Evolutionary conservation across 1,140 invertebrate species (phyloP), one percentile per base, ranked within the genome.

Genomic region (Carcinoscorpius rotundicauda): DNA sequence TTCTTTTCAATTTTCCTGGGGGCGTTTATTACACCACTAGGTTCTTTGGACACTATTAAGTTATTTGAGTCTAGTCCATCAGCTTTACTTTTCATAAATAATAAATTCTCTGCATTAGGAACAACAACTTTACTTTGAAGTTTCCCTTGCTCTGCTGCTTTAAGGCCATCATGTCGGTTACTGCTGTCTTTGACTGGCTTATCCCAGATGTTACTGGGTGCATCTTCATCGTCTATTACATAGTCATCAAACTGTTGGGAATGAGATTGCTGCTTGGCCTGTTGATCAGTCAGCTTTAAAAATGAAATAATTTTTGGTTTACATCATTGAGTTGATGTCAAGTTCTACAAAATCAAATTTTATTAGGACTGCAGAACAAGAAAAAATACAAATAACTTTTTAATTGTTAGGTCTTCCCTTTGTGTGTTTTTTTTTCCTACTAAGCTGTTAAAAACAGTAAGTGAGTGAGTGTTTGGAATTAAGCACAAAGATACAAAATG

Each of bases 151-250:
- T 68, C 63, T 52, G n/a, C 48, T 49, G 64, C 66, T 63, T 63
- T 65, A 4, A 63, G 61, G 0, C 63, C 61, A n/a, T 63, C 64
- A 60, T 68, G 64, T 49, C 66, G 56, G n/a, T 61, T 65, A 50
- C 66, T 68, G 51, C 66, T 68, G 58, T 68, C 66, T 63, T 68
- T 68, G 48, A 64, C 60, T 3, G 62, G 52, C 52, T 63, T 62
- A 29, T 68, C 66, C 61, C 60, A 65, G 0, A 62, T 72, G 62
- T 72, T 75, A 51, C 66, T 70, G 49, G 70, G 70, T 63, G 72
- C 71, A 67, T 76, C 76, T 64, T 77, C 76, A 70, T 77, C 75
- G 66, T 76, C 76, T 11, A 70, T 53, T 10, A 69, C 4, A 51
- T 68, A 68, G 60, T 68, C 66, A 52, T 67, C 64, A 5, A 53